Evolutionary conservation across 2,888 invertebrate species (phyloP).

Genomic region (Parascotia fuliginaria): DNA sequence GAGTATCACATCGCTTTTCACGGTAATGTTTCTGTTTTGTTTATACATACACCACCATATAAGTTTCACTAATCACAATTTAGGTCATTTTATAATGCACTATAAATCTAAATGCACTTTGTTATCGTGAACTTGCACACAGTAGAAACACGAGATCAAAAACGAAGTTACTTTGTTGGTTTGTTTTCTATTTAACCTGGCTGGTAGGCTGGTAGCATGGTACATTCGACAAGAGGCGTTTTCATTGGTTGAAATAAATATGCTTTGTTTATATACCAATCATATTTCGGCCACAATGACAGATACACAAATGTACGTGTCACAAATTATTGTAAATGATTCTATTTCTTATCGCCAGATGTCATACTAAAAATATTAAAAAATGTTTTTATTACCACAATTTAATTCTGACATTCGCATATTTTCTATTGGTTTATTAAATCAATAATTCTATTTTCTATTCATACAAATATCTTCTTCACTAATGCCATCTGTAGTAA

Average conservation of each 20-base stretch:
- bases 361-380: conserved; percentile 6
- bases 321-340: too few relatives aligned
- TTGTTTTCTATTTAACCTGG: conserved; percentile 29
- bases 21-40: conserved; percentile 60
- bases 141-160: conserved; percentile 62
- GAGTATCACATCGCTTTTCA: conserved; percentile 82
- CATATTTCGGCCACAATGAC: not conserved
- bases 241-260: conserved; percentile 22
- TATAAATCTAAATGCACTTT: conserved; percentile 77
- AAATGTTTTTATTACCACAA: not conserved
- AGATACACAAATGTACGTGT: conserved; percentile 34
- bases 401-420: too few relatives aligned
- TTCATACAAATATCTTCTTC: not conserved
- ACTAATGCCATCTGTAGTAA: not conserved
- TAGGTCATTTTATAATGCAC: conserved; percentile 81
- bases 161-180: conserved; percentile 47
- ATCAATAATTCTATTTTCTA: too few relatives aligned
- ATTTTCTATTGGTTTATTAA: too few relatives aligned
- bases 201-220: conserved; percentile 12
- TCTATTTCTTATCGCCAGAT: conserved; percentile 22
- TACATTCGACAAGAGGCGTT: not conserved
- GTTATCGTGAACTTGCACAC: conserved; percentile 79
- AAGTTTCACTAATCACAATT: conserved; percentile 72
- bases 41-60: conserved; percentile 59
- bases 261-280: conserved; percentile 18